These are phyloP conservation scores for Sericinus montela DNA, from an alignment of 2,888 invertebrate genomes.

Conservation along the genomic window DNA sequence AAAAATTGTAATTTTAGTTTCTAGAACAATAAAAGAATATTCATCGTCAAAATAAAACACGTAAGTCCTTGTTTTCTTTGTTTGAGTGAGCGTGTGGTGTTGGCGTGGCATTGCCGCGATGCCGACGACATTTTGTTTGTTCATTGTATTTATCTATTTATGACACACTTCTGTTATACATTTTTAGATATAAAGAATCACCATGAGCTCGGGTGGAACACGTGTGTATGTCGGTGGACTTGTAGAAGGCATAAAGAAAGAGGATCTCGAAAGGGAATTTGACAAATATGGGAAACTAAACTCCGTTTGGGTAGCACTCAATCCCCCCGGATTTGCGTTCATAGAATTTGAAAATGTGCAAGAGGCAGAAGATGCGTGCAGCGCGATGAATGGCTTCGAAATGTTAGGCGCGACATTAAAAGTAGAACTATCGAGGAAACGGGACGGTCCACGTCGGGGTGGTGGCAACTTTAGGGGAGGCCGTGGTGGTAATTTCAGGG, in stretches of 20 bases:
- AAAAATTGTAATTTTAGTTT: slow-evolving; percentile 26
- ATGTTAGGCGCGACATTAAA: slow-evolving; percentile 92
- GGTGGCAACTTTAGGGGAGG: slow-evolving; percentile 79
- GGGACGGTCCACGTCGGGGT: slow-evolving; percentile 84
- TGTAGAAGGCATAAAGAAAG: slow-evolving; percentile 93
- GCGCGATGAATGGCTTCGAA: slow-evolving; percentile 92
- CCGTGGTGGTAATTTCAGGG: slow-evolving; percentile 70
- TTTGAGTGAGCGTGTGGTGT: slow-evolving; percentile 34
- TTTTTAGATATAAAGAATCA: slow-evolving; percentile 32
- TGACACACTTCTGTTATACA: slow-evolving; percentile 19
- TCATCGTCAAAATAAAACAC: slow-evolving; percentile 43
- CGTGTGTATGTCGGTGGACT: slow-evolving; percentile 95
- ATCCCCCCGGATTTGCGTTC: slow-evolving; percentile 96
- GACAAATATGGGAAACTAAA: slow-evolving; percentile 95
- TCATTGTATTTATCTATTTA: slow-evolving; percentile 66
- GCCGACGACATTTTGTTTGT: slow-evolving; percentile 75
- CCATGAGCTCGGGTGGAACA: slow-evolving; percentile 80
- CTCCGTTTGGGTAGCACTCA: slow-evolving; percentile 95
- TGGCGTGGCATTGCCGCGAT: slow-evolving; percentile 66
- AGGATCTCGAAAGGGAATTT: slow-evolving; percentile 94
- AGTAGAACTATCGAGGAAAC: slow-evolving; percentile 92
- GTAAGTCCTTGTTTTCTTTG: slow-evolving; percentile 48
- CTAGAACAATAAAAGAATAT: slow-evolving; percentile 27
- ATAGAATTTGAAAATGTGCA: slow-evolving; percentile 93
- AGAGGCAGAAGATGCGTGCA: slow-evolving; percentile 94